These are phyloP conservation scores for Anguilla marmorata DNA, from an alignment of 2,797 vertebrate species.

Conservation along the genomic window DNA sequence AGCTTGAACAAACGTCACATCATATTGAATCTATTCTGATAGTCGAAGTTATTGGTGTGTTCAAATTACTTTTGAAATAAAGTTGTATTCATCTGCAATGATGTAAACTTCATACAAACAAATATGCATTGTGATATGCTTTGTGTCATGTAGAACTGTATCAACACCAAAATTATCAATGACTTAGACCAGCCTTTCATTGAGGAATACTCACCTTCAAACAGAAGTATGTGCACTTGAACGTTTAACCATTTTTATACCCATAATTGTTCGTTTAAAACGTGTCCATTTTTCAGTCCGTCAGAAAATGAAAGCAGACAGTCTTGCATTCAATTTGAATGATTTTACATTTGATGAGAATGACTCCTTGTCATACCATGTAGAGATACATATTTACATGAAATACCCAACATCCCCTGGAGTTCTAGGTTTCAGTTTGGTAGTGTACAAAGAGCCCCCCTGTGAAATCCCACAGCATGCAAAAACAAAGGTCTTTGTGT, in stretches of 20 bases:
- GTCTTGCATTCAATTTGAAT: background rate
- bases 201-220: background rate
- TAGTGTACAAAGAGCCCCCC: background rate
- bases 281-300: background rate
- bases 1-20: background rate
- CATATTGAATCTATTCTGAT: background rate
- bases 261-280: background rate
- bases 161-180: background rate
- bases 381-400: constrained; percentile 5
- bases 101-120: background rate
- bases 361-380: background rate
- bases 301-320: background rate
- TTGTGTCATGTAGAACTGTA: background rate
- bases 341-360: background rate
- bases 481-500: constrained; percentile 14
- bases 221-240: background rate
- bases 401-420: background rate
- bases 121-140: constrained; percentile 9
- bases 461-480: background rate
- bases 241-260: background rate
- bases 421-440: background rate
- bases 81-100: too few relatives aligned
- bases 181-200: background rate
- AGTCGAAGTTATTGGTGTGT: background rate
- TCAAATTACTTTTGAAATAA: too few relatives aligned